Evolutionary conservation across 2,113 vertebrate species (phyloP), one percentile per base, ranked within the genome.

Genomic region (Pelecanoides urinatrix): DNA sequence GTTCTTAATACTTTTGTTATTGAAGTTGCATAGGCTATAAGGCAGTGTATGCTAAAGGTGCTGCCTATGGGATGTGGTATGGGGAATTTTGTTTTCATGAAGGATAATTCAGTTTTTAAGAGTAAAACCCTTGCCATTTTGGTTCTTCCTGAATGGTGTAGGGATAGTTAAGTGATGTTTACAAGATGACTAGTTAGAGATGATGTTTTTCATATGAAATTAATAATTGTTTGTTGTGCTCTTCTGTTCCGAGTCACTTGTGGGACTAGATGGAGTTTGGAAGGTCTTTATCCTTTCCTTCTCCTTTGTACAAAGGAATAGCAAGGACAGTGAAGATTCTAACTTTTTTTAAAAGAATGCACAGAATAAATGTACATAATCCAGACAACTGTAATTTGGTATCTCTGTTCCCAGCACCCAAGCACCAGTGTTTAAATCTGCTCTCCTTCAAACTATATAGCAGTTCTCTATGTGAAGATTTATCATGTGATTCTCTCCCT

Each of bases 401-500:
- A 53, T 92, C 52, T 96, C 44, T 96, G 61, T 86, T 93, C 58
- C 76, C 68, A 94, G 26, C 80, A 89, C 49, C 53, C 50, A 56
- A 84, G 53, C 3, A 2, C 19, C 83, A 85, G 80, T 76, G 72
- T 92, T 79, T 88, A 91, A 95, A 81, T 94, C 75, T 92, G 59
- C 75, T 97, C 56, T 91, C 96, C 93, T 86, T 95, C 93, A 88
- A 90, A 55, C 38, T 73, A 22, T 81, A 3, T 44, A 89, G 65
- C 61, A 62, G 45, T 95, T 97, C 70, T 97, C 30, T 95, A 13
- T 96, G 83, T 97, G 91, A 97, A 97, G 92, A 92, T 96, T 94
- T 96, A 95, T 95, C 71, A 62, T 97, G 94, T 96, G 95, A 97
- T 92, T 98, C 92, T 98, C 77, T 97, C 93, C 97, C 96, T 97